A percentile compares a stretch with the other conserved stretches of the same genome.
These are phyloP conservation scores for Lerema accius DNA, from an alignment of 1,140 invertebrate genomes.

Conservation along the genomic window DNA sequence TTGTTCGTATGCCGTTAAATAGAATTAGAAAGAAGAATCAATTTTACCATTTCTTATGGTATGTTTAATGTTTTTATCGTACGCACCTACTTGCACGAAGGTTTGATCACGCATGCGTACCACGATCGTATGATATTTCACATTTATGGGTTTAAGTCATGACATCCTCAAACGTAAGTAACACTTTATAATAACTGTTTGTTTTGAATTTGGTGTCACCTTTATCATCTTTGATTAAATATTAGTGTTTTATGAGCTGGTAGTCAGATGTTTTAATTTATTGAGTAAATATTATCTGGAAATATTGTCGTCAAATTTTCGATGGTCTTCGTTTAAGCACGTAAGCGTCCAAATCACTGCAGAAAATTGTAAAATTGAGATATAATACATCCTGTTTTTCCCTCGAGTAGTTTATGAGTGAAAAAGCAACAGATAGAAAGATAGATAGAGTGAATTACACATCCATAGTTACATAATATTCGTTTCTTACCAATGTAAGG, in stretches of 20 bases:
- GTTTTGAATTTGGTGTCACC: conserved; percentile 55
- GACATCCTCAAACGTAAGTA: conserved; percentile 64
- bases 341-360: too few relatives aligned
- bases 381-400: too few relatives aligned
- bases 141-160: conserved; percentile 73
- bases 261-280: conserved; percentile 14
- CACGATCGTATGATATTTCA: conserved; percentile 69
- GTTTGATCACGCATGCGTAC: conserved; percentile 56
- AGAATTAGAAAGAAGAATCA: conserved; percentile 13
- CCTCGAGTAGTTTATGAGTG: too few relatives aligned
- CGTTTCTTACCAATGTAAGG: too few relatives aligned
- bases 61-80: conserved; percentile 40
- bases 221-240: conserved; percentile 52
- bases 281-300: not conserved
- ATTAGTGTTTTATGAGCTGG: conserved; percentile 40
- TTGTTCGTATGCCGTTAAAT: conserved; percentile 16
- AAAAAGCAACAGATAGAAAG: too few relatives aligned
- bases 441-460: too few relatives aligned
- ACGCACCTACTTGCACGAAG: conserved; percentile 52
- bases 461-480: too few relatives aligned
- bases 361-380: too few relatives aligned
- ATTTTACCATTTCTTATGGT: conserved; percentile 16
- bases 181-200: conserved; percentile 58
- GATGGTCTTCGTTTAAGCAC: too few relatives aligned
- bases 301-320: too few relatives aligned